phyloP scores from a whole-genome alignment of 2,797 vertebrate species.

The Scyliorhinus canicula region DNA sequence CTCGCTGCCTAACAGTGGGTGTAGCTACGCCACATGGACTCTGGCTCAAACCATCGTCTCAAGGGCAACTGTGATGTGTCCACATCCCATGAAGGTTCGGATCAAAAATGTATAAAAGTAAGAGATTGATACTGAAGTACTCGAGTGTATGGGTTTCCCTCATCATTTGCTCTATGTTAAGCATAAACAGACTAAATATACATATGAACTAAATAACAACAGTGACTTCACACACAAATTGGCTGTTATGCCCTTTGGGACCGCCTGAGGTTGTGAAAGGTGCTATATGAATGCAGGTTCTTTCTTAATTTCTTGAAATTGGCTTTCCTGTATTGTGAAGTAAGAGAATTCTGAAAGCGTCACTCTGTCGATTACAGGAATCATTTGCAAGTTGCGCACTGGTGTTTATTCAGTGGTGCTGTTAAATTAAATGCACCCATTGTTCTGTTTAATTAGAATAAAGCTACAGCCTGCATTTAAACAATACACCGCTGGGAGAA shows the following conservation, averaged over 20 bases:
- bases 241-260: too few relatives aligned
- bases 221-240: background rate
- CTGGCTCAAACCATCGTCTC: background rate
- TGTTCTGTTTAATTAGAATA: slow-evolving; percentile 20
- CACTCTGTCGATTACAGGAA: background rate
- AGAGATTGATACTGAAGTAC: background rate
- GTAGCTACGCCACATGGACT: background rate
- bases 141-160: background rate
- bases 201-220: background rate
- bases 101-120: background rate
- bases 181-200: background rate
- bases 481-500: background rate
- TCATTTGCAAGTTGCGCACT: background rate
- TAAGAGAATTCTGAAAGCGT: background rate
- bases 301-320: background rate
- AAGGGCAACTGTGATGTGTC: background rate
- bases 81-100: background rate
- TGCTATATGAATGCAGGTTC: background rate
- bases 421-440: background rate
- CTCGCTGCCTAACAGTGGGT: background rate
- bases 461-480: background rate
- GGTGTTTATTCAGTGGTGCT: background rate
- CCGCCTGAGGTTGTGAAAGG: background rate
- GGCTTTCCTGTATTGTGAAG: background rate
- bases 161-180: background rate